A percentile compares a stretch with the other conserved stretches of the same genome.
phyloP scores from a whole-genome alignment of 2,888 invertebrate species.

The Incurvaria masculella region DNA sequence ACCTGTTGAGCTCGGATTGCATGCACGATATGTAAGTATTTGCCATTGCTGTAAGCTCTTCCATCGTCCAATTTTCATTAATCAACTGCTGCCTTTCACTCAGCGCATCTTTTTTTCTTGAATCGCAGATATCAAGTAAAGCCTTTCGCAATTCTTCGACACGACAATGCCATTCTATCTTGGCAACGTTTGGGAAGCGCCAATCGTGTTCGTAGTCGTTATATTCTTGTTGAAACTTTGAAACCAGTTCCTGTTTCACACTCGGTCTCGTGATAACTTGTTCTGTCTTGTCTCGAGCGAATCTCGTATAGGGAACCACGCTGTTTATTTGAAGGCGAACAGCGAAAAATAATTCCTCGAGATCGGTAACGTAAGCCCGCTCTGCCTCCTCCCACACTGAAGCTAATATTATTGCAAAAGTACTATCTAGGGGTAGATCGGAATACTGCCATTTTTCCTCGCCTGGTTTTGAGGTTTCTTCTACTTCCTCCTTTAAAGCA shows the following conservation, averaged over 20 bases:
- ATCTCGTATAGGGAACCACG: constrained; percentile 55
- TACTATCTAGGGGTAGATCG: constrained; percentile 32
- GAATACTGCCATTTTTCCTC: constrained; percentile 49
- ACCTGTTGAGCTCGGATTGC: constrained; percentile 62
- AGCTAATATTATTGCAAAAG: constrained; percentile 39
- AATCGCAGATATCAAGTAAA: constrained; percentile 56
- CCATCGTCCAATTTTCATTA: constrained; percentile 54
- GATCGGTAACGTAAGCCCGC: constrained; percentile 44
- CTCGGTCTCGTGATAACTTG: constrained; percentile 55
- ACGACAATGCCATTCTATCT: constrained; percentile 61
- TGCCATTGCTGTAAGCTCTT: constrained; percentile 49
- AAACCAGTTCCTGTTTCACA: constrained; percentile 54
- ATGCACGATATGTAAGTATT: constrained; percentile 55
- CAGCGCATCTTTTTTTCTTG: constrained; percentile 51
- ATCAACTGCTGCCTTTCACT: constrained; percentile 50
- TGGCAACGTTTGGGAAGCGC: constrained; percentile 53
- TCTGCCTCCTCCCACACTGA: constrained; percentile 53
- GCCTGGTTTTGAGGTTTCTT: constrained; percentile 27
- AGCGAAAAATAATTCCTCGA: constrained; percentile 56
- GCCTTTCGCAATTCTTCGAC: constrained; percentile 47
- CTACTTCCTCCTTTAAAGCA: constrained; percentile 27
- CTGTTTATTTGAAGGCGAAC: constrained; percentile 53
- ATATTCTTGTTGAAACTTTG: constrained; percentile 55
- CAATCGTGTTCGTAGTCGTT: constrained; percentile 60
- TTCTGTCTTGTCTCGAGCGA: constrained; percentile 51